Base-by-base conservation (phyloP, 2,888 invertebrate genomes). In the Tethea ocularis region DNA sequence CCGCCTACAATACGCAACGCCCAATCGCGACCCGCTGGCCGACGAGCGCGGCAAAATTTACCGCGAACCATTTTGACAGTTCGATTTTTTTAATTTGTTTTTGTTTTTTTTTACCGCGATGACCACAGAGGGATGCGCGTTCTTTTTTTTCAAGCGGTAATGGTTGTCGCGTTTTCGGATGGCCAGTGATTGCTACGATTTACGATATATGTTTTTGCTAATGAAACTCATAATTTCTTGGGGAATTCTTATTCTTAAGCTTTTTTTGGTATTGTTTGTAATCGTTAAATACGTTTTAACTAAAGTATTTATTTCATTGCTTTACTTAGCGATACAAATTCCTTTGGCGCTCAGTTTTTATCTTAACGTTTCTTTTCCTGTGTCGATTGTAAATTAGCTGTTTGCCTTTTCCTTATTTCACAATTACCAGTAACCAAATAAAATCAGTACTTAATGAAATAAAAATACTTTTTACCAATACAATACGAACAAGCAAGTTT, bases 1-100 rank as follows among this genome's bases (percentile, higher is more conserved):
- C 87, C 92, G 91, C 91, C 91, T 78, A 74, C 82, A 62, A 38
- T 54, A 57, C 67, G 58, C 55, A 65, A 63, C 71, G 75, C 64
- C 91, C 92, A 92, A 91, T 91, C 64, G 74, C 72, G 60, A 67
- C 71, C 61, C 56, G 65, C 69, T 68, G 72, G 72, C 74, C 76
- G 70, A 61, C 69, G 61, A 76, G 77, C 85, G 82, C 86, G 83
- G 84, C 79, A 83, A 87, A 89, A 90, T 89, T 89, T 91, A 89
- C 87, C 78, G 88, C 87, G 78, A 80, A 86, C 88, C 90, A 87
- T 92, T 91, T 89, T 92, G 91, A 92, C 91, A 91, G 88, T 86
- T 89, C 84, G 81, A 85, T 84, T 88, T 89, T 29, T 88, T 90
- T 87, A 79, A 84, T 80, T 69, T 74, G 77, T 17, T 80, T 72